Evolutionary conservation across 2,797 vertebrate species (phyloP).

Genomic region (Microtus agrestis): DNA sequence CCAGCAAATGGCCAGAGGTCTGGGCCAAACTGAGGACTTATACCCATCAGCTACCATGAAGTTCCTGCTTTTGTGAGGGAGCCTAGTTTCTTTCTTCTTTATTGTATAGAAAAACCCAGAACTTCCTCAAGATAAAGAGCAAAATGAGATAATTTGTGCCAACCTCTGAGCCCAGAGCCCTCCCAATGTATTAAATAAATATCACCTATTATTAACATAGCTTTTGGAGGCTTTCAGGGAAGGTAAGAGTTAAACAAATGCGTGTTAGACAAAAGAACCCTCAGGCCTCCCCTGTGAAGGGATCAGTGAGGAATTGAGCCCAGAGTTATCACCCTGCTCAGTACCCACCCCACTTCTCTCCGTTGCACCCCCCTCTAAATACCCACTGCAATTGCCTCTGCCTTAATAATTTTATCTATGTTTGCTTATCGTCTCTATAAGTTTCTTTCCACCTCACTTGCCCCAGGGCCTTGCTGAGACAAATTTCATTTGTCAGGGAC

Average conservation of each 20-base stretch:
- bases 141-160: neutral
- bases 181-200: neutral
- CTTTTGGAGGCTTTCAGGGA: neutral
- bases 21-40: fast-evolving
- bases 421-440: fast-evolving
- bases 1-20: neutral
- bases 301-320: neutral
- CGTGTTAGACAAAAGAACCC: neutral
- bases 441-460: fast-evolving
- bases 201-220: neutral
- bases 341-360: neutral
- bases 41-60: fast-evolving
- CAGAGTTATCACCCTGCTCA: too few relatives aligned
- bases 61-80: neutral
- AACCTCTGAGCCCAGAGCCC: neutral
- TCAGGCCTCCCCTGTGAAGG: too few relatives aligned
- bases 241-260: neutral
- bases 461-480: neutral
- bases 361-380: neutral
- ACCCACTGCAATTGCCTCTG: neutral
- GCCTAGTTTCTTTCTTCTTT: neutral
- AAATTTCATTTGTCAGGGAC: neutral
- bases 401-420: fast-evolving
- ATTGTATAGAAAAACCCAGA: neutral
- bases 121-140: neutral